Conservation (phyloP, 2,113 vertebrate species). For the Carassius carassius region DNA sequence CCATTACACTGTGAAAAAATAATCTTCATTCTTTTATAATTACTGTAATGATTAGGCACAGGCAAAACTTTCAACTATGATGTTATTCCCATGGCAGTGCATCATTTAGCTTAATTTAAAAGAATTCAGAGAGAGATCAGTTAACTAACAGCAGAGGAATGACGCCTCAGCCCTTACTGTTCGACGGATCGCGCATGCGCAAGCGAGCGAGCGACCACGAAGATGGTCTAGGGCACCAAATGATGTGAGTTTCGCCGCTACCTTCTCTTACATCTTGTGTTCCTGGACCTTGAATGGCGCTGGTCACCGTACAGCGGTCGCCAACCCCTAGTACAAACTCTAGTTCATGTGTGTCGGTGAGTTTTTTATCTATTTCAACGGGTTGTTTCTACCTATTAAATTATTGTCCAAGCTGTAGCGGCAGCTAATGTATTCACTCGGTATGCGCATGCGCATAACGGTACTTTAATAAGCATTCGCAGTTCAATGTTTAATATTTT, state of each 20-base stretch:
- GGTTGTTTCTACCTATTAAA: conserved; percentile 59
- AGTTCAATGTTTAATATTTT: not conserved
- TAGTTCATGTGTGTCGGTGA: conserved; percentile 93
- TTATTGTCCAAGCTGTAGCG: not conserved
- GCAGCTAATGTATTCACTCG: not conserved
- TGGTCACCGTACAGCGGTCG: conserved; percentile 94
- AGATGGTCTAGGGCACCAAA: conserved; percentile 44
- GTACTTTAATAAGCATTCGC: too few species aligned
- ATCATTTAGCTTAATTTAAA: too few species aligned
- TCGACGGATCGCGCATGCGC: conserved; percentile 70
- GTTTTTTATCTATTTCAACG: conserved; percentile 62
- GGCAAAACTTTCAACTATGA: too few species aligned
- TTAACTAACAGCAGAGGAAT: not conserved
- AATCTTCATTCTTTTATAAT: too few species aligned
- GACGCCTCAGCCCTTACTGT: not conserved
- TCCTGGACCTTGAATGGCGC: conserved; percentile 83
- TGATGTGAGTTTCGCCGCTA: conserved; percentile 71
- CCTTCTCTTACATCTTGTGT: conserved; percentile 58
- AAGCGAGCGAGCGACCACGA: conserved; percentile 33
- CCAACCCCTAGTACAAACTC: conserved; percentile 92
- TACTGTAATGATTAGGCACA: too few species aligned
- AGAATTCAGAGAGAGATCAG: too few species aligned
- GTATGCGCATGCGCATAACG: conserved; percentile 42
- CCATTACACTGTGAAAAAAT: too few species aligned
- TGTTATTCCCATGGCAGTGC: not conserved